Conservation (phyloP, 1,140 invertebrate species). For the Zaprionus nigranus region DNA sequence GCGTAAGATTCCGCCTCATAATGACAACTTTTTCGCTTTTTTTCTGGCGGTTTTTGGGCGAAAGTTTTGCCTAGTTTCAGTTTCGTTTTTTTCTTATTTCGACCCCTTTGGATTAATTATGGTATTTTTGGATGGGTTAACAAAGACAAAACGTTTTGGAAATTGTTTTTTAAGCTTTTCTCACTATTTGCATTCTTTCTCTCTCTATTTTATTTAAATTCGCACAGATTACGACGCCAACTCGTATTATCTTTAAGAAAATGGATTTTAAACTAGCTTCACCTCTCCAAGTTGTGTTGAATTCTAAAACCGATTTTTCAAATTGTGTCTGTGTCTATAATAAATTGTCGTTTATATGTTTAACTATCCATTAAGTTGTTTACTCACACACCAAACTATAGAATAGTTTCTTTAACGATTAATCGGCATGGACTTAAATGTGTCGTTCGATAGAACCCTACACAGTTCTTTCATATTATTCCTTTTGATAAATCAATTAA, state of each 20-base stretch:
- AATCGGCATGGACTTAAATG: too few relatives aligned
- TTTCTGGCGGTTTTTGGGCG: constrained; percentile 45
- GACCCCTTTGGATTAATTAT: constrained; percentile 48
- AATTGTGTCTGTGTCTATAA: not conserved
- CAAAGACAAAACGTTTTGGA: constrained; percentile 45
- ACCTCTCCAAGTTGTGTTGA: constrained; percentile 27
- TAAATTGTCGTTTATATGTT: not conserved
- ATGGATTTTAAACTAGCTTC: not conserved
- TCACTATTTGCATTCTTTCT: constrained; percentile 17
- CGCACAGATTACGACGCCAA: constrained; percentile 65
- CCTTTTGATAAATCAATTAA: not conserved
- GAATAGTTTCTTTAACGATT: too few relatives aligned
- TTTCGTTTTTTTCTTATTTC: constrained; percentile 22
- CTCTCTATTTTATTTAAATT: constrained; percentile 26
- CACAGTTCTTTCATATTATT: too few relatives aligned
- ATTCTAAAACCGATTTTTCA: not conserved
- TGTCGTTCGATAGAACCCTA: too few relatives aligned
- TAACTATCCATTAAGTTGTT: not conserved
- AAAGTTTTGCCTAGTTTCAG: constrained; percentile 55
- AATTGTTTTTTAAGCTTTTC: constrained; percentile 48
- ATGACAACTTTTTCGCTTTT: constrained; percentile 70
- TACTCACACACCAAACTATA: too few relatives aligned
- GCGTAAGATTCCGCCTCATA: constrained; percentile 67
- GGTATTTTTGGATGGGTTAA: constrained; percentile 58
- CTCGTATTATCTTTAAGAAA: constrained; percentile 57